Percentiles rank a stretch among this genome's conserved stretches.
Conservation (phyloP, 2,113 vertebrate genomes). For the Illadopsis cleaveri region DNA sequence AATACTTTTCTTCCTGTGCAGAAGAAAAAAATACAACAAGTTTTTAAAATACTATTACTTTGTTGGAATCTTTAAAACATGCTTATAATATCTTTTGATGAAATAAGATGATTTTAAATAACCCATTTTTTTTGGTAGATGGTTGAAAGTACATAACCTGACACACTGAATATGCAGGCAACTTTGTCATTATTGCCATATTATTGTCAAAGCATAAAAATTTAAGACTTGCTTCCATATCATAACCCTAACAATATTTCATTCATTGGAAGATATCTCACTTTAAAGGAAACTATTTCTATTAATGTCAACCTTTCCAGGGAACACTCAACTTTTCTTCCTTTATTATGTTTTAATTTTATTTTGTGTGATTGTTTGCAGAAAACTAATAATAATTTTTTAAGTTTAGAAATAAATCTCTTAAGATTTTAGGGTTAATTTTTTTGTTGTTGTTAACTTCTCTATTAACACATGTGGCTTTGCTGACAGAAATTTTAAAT, state of each 20-base stretch:
- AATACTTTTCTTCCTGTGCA: neutral
- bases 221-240: neutral
- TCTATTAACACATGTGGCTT: neutral
- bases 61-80: neutral
- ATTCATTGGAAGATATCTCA: neutral
- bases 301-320: neutral
- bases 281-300: neutral
- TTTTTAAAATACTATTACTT: neutral
- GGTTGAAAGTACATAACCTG: constrained; percentile 18
- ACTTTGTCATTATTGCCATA: neutral
- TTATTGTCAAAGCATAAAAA: neutral
- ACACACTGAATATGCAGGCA: constrained; percentile 11
- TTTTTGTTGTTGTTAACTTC: neutral
- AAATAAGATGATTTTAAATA: neutral
- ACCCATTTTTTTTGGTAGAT: neutral
- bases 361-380: constrained; percentile 5
- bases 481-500: neutral
- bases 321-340: neutral
- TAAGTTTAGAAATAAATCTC: neutral
- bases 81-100: neutral
- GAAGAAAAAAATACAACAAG: neutral
- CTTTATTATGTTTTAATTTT: neutral
- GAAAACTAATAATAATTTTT: neutral
- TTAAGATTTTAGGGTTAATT: constrained; percentile 4
- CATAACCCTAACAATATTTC: neutral